Percentiles rank a stretch among this genome's conserved stretches.
These are phyloP conservation scores for Lophochroa leadbeateri DNA, from an alignment of 2,113 vertebrate species.

Conservation along the genomic window DNA sequence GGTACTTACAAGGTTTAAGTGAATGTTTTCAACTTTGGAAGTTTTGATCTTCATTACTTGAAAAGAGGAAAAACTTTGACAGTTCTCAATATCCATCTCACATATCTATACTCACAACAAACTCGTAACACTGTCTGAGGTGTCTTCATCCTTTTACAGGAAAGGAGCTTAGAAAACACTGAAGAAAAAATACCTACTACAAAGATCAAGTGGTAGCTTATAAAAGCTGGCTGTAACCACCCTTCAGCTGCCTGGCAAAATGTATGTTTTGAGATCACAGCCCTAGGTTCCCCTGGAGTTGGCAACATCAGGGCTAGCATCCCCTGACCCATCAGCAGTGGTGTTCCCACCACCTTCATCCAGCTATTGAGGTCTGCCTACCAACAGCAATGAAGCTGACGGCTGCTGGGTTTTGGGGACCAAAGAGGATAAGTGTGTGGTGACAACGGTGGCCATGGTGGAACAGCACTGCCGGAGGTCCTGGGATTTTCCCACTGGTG, in stretches of 20 bases:
- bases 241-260: neutral
- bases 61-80: neutral
- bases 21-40: neutral
- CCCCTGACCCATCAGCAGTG: neutral
- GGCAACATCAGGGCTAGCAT: neutral
- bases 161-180: neutral
- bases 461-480: neutral
- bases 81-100: neutral
- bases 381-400: rapidly evolving
- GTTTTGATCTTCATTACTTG: neutral
- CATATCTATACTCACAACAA: neutral
- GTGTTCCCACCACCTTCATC: neutral
- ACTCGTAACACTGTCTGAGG: neutral
- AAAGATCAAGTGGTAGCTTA: neutral
- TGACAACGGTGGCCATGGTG: rapidly evolving
- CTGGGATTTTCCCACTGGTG: neutral
- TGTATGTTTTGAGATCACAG: neutral
- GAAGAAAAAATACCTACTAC: neutral
- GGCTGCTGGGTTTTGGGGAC: rapidly evolving
- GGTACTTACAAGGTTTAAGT: neutral
- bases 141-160: neutral
- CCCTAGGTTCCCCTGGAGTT: neutral
- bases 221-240: neutral
- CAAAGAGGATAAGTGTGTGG: neutral
- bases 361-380: neutral